Percentiles rank a stretch among this genome's conserved stretches.
Conservation (phyloP, 2,113 vertebrate genomes). For the Aspidoscelis tigris region DNA sequence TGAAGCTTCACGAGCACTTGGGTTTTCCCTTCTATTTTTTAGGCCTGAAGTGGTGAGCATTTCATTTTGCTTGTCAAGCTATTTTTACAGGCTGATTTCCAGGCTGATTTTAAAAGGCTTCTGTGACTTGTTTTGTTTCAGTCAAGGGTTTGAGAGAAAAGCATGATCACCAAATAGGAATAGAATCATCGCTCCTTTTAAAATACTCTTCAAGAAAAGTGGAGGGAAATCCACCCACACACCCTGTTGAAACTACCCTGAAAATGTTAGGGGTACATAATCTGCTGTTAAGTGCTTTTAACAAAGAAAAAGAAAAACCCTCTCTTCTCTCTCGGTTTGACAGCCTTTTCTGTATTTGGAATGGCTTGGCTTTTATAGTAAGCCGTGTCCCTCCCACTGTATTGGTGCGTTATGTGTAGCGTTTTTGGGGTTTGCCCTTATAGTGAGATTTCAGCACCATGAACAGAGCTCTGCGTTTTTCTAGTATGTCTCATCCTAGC, state of each 20-base stretch:
- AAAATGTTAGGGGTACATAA: neutral
- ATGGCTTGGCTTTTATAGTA: neutral
- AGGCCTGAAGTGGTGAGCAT: neutral
- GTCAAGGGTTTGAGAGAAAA: neutral
- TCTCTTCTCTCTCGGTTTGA: neutral
- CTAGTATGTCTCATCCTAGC: neutral
- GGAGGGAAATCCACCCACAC: constrained; percentile 5
- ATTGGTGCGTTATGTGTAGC: neutral
- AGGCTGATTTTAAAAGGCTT: neutral
- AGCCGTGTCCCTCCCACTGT: neutral
- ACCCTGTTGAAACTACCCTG: neutral
- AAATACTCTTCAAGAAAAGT: neutral
- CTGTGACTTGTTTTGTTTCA: neutral
- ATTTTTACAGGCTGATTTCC: neutral
- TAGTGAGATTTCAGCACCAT: constrained; percentile 24
- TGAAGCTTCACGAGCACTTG: neutral
- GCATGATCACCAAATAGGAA: neutral
- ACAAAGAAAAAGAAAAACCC: neutral
- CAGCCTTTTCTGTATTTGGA: neutral
- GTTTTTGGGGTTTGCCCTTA: constrained; percentile 10
- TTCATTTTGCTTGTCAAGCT: neutral
- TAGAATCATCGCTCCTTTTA: neutral
- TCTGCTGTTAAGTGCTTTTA: neutral
- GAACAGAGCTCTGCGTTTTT: constrained; percentile 18
- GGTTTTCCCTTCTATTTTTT: neutral